A percentile compares a stretch with the other conserved stretches of the same genome.
These are phyloP conservation scores for Encarsia formosa DNA, from an alignment of 2,888 invertebrate species.

Conservation along the genomic window DNA sequence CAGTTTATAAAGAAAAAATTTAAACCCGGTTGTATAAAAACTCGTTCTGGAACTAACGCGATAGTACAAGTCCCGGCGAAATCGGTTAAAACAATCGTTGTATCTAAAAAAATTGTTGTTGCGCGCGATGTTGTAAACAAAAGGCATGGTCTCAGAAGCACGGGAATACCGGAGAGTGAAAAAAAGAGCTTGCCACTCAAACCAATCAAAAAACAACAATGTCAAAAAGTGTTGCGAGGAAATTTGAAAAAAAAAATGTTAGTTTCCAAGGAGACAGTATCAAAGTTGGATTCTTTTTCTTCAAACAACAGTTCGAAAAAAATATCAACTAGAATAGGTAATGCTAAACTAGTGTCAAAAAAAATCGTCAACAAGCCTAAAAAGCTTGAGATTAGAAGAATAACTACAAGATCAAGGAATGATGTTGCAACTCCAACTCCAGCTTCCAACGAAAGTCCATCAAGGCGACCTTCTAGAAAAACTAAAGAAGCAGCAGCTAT, in stretches of 20 bases:
- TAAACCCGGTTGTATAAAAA: slow-evolving; percentile 50
- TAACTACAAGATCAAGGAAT: slow-evolving; percentile 43
- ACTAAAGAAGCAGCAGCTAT: slow-evolving; percentile 73
- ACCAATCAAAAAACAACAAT: slow-evolving; percentile 4
- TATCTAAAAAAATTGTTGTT: slow-evolving; percentile 35
- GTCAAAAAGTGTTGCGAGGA: background rate
- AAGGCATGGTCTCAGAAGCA: slow-evolving; percentile 43
- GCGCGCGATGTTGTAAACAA: slow-evolving; percentile 26
- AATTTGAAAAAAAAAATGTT: slow-evolving; percentile 23
- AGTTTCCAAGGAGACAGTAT: background rate
- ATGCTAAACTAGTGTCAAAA: slow-evolving; percentile 12
- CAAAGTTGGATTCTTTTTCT: background rate
- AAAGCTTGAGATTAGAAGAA: slow-evolving; percentile 41
- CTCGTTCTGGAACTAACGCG: slow-evolving; percentile 47
- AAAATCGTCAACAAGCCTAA: slow-evolving; percentile 22
- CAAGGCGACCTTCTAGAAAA: slow-evolving; percentile 61
- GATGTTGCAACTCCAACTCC: slow-evolving; percentile 1
- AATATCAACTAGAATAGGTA: slow-evolving; percentile 5
- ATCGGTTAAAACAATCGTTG: slow-evolving; percentile 38
- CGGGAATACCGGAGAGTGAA: slow-evolving; percentile 26
- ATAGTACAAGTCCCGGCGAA: background rate
- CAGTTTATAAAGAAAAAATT: slow-evolving; percentile 45
- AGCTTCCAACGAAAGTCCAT: slow-evolving; percentile 21
- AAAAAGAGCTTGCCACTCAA: slow-evolving; percentile 10
- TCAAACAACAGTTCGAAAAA: background rate